Evolutionary conservation across 2,888 invertebrate species (phyloP).

Genomic region (Dichetophora obliterata): DNA sequence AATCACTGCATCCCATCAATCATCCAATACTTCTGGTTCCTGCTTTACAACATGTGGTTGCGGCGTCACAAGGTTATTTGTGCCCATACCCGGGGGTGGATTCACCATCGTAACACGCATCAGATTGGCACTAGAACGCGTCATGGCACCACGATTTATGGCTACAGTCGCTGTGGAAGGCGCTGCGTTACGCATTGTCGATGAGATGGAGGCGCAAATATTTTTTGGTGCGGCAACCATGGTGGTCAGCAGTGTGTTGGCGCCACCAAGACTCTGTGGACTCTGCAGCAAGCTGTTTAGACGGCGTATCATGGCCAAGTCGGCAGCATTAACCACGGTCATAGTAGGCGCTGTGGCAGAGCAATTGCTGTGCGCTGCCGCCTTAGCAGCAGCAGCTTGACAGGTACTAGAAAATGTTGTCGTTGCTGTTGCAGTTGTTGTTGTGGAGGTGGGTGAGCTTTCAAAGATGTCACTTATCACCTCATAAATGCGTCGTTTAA

Average conservation of each 20-base stretch:
- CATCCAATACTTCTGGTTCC: conserved; percentile 46
- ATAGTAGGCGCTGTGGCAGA: conserved; percentile 11
- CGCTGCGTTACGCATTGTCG: conserved; percentile 44
- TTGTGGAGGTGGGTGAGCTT: conserved; percentile 37
- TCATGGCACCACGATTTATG: conserved; percentile 48
- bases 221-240: conserved; percentile 30
- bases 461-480: conserved; percentile 62
- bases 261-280: conserved; percentile 26
- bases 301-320: conserved; percentile 50
- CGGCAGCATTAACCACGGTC: conserved; percentile 47
- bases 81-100: conserved; percentile 30
- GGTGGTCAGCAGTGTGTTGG: background rate
- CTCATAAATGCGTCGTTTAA: conserved; percentile 64
- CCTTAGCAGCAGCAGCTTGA: background rate
- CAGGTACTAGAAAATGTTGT: conserved; percentile 17
- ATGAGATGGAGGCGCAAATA: conserved; percentile 46
- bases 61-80: conserved; percentile 1
- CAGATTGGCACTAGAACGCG: conserved; percentile 48
- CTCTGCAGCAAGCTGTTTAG: conserved; percentile 49
- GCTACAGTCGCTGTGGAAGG: conserved; percentile 41
- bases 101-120: conserved; percentile 47
- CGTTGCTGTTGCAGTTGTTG: background rate
- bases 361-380: conserved; percentile 3
- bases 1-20: conserved; percentile 14
- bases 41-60: conserved; percentile 47